Evolutionary conservation across 1,140 invertebrate genomes (phyloP), one percentile per base, ranked within the genome.

Genomic region (Pseudomyrmex concolor): DNA sequence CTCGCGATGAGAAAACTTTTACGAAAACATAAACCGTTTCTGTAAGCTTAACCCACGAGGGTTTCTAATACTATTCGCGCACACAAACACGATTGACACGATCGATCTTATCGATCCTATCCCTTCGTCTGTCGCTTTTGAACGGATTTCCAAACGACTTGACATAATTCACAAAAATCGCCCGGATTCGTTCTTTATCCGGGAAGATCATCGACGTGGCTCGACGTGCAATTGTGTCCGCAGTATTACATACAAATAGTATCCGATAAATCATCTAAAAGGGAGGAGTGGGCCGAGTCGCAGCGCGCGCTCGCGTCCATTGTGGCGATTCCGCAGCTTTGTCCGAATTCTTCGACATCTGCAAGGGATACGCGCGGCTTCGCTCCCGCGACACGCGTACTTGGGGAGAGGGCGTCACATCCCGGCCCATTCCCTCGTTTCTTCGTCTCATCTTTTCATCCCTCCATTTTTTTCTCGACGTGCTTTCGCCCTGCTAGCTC

Each of bases 211-310:
- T 82, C 71, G 50, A 55, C 5, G 7, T 15, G 5, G 22, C 50
- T 19, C 4, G 71, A 7, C 17, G 22, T 34, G 15, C 74, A 73
- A 88, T 87, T 82, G 83, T 77, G 66, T 51, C 62, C 76, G 87
- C 83, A 34, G 74, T 76, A 88, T 85, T 80, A 83, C 73, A 67
- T 62, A 83, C 86, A 78, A 89, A 89, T 89, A 85, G 67, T 68
- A 59, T 17, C 43, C 84, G 78, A 89, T 89, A 89, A 85, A 89
- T 89, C 87, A 89, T 89, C 66, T 19, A 0, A 15, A n/a, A 34
- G 81, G 68, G 54, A 80, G 60, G 55, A 57, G 83, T 66, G 73
- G 83, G 57, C 43, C 43, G 86, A 72, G 73, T 63, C 72, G 70
- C 12, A 72, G 48, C 74, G 15, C 74, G 13, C 73, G 67, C 62